A percentile compares a stretch with the other conserved stretches of the same genome.
Evolutionary conservation across 2,113 vertebrate genomes (phyloP).

Genomic region (Nothoprocta perdicaria): DNA sequence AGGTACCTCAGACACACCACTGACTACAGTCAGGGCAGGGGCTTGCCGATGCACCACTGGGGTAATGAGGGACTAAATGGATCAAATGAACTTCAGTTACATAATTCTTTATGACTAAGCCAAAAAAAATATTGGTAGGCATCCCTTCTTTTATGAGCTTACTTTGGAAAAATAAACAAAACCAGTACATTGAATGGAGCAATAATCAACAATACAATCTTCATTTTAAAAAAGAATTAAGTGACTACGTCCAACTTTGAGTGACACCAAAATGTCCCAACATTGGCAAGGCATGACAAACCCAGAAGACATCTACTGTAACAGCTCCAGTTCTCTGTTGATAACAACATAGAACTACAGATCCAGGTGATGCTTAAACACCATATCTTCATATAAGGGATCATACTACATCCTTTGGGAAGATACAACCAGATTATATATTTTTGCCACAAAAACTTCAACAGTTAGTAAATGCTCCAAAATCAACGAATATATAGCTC

Average conservation of each 20-base stretch:
- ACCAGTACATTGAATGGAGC: not conserved
- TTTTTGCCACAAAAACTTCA: not conserved
- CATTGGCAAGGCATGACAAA: not conserved
- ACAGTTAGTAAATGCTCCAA: not conserved
- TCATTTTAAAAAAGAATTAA: not conserved
- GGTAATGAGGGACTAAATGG: not conserved
- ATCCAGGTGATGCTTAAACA: not conserved
- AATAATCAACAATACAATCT: not conserved
- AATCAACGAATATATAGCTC: not conserved
- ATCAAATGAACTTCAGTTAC: constrained; percentile 2
- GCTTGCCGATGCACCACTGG: not conserved
- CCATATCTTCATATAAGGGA: not conserved
- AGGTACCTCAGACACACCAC: not conserved
- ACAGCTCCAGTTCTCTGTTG: not conserved
- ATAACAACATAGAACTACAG: not conserved
- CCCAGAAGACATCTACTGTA: not conserved
- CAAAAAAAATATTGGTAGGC: not conserved
- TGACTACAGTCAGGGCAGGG: not conserved
- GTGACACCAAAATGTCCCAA: constrained; percentile 12
- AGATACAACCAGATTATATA: not conserved
- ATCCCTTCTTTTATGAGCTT: not conserved
- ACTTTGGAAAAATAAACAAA: not conserved
- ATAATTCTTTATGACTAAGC: not conserved
- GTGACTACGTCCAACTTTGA: not conserved
- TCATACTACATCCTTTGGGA: not conserved